phyloP scores from a whole-genome alignment of 1,140 invertebrate genomes.

The Macrostomum lignano region DNA sequence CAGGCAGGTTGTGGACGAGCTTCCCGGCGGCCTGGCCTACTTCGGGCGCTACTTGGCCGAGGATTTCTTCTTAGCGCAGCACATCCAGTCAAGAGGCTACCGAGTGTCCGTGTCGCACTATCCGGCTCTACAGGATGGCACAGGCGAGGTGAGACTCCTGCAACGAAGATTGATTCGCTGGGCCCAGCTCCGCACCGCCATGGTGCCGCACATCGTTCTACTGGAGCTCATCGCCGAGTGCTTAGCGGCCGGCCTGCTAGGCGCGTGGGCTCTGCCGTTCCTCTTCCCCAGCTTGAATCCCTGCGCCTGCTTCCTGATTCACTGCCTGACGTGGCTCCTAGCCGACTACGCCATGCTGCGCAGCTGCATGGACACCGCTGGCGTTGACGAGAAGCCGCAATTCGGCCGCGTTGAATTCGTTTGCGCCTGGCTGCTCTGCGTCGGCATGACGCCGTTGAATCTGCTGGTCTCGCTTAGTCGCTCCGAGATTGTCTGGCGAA shows the following conservation, averaged over 20 bases:
- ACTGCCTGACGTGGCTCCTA: constrained; percentile 73
- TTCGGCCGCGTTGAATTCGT: constrained; percentile 83
- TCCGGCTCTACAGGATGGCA: constrained; percentile 75
- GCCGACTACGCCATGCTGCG: constrained; percentile 68
- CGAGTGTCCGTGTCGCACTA: constrained; percentile 36
- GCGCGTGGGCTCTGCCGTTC: not conserved
- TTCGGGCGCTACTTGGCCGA: constrained; percentile 86
- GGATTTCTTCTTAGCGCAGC: constrained; percentile 90
- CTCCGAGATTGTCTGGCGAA: constrained; percentile 4
- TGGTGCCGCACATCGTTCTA: constrained; percentile 1
- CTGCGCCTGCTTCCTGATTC: constrained; percentile 60
- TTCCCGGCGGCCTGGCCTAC: constrained; percentile 57
- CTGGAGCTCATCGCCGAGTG: constrained; percentile 11
- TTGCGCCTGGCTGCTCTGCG: constrained; percentile 73
- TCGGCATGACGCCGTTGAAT: too few species aligned
- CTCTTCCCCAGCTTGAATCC: constrained; percentile 30
- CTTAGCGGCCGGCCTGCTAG: constrained; percentile 9
- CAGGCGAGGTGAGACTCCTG: constrained; percentile 52
- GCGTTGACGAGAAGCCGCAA: constrained; percentile 61
- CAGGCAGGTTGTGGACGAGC: constrained; percentile 50
- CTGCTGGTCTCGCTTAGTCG: too few species aligned
- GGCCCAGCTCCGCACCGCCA: constrained; percentile 3
- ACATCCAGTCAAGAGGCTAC: constrained; percentile 39
- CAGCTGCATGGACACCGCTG: constrained; percentile 60
- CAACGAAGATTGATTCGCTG: constrained; percentile 35